Percentiles rank a stretch among this genome's conserved stretches.
Conservation (phyloP, 2,113 vertebrate genomes). For the Pterocles burchelli region DNA sequence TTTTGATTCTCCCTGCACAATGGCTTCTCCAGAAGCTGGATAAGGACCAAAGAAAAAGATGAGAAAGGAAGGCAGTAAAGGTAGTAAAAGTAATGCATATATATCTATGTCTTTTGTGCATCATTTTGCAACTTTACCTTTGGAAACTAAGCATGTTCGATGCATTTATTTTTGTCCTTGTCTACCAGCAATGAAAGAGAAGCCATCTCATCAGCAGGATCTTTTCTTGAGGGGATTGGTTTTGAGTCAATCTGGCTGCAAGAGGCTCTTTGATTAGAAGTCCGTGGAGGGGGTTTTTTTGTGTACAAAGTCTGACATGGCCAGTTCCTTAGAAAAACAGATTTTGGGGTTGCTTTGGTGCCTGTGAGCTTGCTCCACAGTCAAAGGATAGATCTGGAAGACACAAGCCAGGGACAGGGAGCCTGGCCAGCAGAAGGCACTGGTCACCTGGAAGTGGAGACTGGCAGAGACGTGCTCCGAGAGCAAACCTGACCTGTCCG, state of each 20-base stretch:
- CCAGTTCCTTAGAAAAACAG: neutral
- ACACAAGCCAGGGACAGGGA: neutral
- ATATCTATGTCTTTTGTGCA: rapidly evolving
- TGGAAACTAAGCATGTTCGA: neutral
- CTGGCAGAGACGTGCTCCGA: neutral
- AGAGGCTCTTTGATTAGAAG: neutral
- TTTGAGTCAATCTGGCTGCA: neutral
- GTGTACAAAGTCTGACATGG: neutral
- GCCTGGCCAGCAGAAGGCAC: neutral
- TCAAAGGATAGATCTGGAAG: neutral
- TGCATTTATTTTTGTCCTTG: neutral
- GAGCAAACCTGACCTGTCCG: neutral
- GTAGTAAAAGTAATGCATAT: neutral
- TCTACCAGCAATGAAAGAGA: neutral
- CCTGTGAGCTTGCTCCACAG: neutral
- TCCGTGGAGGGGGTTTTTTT: neutral
- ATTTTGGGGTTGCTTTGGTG: neutral
- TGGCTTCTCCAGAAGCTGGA: neutral
- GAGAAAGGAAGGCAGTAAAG: neutral
- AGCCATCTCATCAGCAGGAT: neutral
- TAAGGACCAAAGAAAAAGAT: neutral
- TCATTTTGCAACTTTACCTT: neutral
- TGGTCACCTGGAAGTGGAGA: neutral
- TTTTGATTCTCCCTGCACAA: neutral
- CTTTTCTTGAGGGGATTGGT: neutral